Percentiles rank a stretch among this genome's conserved stretches.
phyloP scores from a whole-genome alignment of 2,113 vertebrate genomes.

The Anoplopoma fimbria region DNA sequence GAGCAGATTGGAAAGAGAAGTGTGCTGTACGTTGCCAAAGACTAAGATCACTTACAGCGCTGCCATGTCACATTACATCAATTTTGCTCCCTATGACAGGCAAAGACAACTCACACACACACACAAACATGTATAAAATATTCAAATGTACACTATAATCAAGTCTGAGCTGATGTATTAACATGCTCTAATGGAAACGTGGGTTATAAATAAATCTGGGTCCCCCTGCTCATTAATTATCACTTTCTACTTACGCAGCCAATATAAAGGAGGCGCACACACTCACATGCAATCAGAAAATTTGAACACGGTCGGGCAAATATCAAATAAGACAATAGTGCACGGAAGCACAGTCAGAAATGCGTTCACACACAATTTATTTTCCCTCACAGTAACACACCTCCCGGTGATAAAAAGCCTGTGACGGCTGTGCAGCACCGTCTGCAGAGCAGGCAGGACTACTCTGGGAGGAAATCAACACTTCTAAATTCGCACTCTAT shows the following conservation, averaged over 20 bases:
- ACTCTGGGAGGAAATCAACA: conserved; percentile 45
- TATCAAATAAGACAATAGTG: conserved; percentile 24
- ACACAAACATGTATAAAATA: conserved; percentile 39
- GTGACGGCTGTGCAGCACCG: conserved; percentile 23
- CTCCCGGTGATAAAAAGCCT: conserved; percentile 39
- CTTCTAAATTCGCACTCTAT: conserved; percentile 53
- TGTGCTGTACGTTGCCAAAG: background rate
- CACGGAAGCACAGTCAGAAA: conserved; percentile 18
- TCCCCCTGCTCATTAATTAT: conserved; percentile 58
- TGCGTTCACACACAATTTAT: background rate
- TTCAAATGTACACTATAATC: conserved; percentile 30
- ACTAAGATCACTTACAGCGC: conserved; percentile 44
- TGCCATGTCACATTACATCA: conserved; percentile 50
- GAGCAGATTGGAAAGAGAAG: background rate
- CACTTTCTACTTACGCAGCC: conserved; percentile 37
- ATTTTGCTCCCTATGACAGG: conserved; percentile 30
- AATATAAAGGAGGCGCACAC: conserved; percentile 1
- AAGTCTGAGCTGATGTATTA: conserved; percentile 12
- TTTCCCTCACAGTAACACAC: conserved; percentile 16
- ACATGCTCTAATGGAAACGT: conserved; percentile 5
- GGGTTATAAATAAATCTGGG: conserved; percentile 44
- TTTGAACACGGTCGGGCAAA: conserved; percentile 35
- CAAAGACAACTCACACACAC: conserved; percentile 49
- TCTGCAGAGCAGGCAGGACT: conserved; percentile 47
- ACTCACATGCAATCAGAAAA: conserved; percentile 28